Percentiles rank a stretch among this genome's conserved stretches.
Evolutionary conservation across 2,113 vertebrate species (phyloP).

Genomic region (Phylloscopus trochilus): DNA sequence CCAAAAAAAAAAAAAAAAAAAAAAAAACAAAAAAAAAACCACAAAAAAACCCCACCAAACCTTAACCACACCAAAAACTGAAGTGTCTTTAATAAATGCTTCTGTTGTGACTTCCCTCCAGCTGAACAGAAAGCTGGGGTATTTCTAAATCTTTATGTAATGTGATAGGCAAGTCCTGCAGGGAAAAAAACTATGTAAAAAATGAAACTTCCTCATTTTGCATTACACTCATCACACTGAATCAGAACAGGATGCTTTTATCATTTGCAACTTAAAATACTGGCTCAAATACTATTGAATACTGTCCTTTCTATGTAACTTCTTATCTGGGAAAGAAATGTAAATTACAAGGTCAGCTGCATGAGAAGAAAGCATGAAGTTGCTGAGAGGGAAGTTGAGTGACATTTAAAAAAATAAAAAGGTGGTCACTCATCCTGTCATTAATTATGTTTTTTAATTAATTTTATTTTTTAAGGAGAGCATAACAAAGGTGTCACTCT

Average conservation of each 20-base stretch:
- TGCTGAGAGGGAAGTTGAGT: background rate
- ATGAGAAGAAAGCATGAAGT: background rate
- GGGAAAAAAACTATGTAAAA: background rate
- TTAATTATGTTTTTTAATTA: background rate
- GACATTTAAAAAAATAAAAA: background rate
- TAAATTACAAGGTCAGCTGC: background rate
- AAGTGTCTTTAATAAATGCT: background rate
- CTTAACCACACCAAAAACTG: background rate
- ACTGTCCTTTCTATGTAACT: background rate
- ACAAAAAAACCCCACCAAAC: too few species aligned
- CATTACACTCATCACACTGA: background rate
- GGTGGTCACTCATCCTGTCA: background rate
- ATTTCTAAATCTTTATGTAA: background rate
- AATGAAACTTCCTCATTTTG: background rate
- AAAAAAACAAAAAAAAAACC: background rate
- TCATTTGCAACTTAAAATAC: background rate
- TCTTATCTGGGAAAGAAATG: background rate
- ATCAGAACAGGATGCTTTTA: background rate
- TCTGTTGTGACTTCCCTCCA: background rate
- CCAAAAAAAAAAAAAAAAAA: background rate
- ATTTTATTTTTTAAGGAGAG: background rate
- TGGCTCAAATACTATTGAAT: background rate
- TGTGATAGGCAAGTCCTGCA: background rate
- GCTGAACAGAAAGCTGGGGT: background rate
- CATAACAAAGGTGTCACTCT: background rate